These are phyloP conservation scores for Tarsius wallacei DNA, from an alignment of 2,797 vertebrate genomes.

Conservation along the genomic window DNA sequence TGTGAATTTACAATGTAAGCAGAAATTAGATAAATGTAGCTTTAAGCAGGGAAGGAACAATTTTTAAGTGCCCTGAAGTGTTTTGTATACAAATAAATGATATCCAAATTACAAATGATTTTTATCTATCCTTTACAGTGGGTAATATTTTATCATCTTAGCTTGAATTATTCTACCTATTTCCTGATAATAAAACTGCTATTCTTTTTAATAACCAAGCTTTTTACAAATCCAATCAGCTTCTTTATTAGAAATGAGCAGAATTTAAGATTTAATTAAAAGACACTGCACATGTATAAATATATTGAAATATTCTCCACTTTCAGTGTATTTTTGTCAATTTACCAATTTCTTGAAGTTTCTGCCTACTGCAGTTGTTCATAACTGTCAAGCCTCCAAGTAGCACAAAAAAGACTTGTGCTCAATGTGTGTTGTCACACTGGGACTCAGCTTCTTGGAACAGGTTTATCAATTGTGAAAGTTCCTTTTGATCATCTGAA, in stretches of 20 bases:
- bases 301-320: neutral
- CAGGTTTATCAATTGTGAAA: neutral
- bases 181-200: neutral
- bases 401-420: neutral
- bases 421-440: neutral
- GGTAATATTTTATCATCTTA: neutral
- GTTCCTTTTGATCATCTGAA: neutral
- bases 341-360: neutral
- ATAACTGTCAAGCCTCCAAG: neutral
- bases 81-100: constrained; percentile 33
- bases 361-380: neutral
- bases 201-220: neutral
- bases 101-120: constrained; percentile 4
- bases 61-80: neutral
- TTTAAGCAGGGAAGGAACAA: neutral
- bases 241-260: neutral
- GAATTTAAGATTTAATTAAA: constrained; percentile 44
- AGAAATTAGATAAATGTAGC: neutral
- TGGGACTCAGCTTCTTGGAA: neutral
- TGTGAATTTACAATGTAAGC: neutral
- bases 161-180: constrained; percentile 3
- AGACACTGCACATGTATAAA: neutral
- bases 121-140: neutral
- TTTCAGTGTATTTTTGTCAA: neutral
- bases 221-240: neutral